These are phyloP conservation scores for Enteromius paludinosus DNA, from an alignment of 2,797 vertebrate genomes.

Conservation along the genomic window DNA sequence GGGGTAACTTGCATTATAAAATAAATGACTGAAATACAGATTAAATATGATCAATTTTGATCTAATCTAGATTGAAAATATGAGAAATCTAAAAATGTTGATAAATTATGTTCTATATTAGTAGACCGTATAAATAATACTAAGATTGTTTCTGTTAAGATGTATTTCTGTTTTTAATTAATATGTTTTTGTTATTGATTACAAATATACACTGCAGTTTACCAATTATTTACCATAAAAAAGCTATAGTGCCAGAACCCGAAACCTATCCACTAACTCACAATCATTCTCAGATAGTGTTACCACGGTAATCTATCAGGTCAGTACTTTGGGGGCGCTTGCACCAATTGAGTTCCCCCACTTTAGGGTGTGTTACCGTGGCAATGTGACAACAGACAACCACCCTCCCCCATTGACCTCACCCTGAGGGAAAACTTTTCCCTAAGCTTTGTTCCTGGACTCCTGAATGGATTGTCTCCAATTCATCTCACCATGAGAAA, in stretches of 20 bases:
- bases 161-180: neutral
- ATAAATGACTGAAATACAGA: no score
- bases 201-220: neutral
- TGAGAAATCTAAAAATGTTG: neutral
- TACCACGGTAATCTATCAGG: slow-evolving; percentile 77
- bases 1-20: no score
- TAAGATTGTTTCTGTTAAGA: neutral
- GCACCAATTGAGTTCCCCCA: slow-evolving; percentile 73
- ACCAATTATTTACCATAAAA: neutral
- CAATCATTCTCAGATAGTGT: slow-evolving; percentile 37
- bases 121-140: neutral
- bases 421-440: slow-evolving; percentile 68
- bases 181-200: neutral
- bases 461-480: slow-evolving; percentile 78
- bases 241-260: neutral
- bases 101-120: neutral
- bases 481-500: slow-evolving; percentile 76
- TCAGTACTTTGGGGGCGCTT: slow-evolving; percentile 68
- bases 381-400: slow-evolving; percentile 71
- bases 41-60: neutral
- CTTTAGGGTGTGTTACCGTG: slow-evolving; percentile 73
- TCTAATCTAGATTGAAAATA: neutral
- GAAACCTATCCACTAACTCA: neutral
- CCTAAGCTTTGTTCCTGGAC: slow-evolving; percentile 74
- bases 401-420: slow-evolving; percentile 69